A percentile compares a stretch with the other conserved stretches of the same genome.
Evolutionary conservation across 2,888 invertebrate species (phyloP).

Genomic region (Eurytoma californica): DNA sequence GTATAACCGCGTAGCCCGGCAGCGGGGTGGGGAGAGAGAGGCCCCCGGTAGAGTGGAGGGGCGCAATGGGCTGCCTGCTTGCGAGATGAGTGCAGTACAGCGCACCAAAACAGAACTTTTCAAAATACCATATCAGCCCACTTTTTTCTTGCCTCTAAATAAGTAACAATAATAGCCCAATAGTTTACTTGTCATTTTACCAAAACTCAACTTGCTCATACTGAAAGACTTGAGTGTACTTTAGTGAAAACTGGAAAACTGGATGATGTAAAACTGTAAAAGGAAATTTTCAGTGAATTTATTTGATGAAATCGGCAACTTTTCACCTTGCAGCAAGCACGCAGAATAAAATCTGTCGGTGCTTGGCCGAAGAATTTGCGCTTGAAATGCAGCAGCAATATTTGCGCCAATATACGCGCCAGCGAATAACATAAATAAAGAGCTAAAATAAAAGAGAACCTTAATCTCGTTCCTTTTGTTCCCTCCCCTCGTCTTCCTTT

Average conservation of each 20-base stretch:
- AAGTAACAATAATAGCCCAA: too few species aligned
- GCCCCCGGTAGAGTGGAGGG: neutral
- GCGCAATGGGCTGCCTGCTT: neutral
- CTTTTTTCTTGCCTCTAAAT: too few species aligned
- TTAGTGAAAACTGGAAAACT: too few species aligned
- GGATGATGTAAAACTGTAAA: too few species aligned
- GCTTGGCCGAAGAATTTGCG: conserved; percentile 1
- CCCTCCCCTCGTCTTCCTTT: neutral
- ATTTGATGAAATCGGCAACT: too few species aligned
- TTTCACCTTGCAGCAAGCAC: conserved; percentile 6
- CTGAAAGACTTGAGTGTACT: too few species aligned
- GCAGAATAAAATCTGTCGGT: neutral
- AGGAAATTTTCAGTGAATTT: too few species aligned
- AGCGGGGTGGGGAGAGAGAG: neutral
- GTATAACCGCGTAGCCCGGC: too few species aligned
- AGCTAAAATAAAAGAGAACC: conserved; percentile 4
- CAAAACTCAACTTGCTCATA: too few species aligned
- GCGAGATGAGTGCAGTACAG: conserved; percentile 15
- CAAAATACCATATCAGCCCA: too few species aligned
- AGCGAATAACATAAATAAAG: conserved; percentile 40
- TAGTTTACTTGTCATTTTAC: too few species aligned
- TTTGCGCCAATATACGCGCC: conserved; percentile 31
- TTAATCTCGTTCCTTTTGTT: neutral
- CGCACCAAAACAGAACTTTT: too few species aligned
- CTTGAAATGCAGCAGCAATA: conserved; percentile 42